A percentile compares a stretch with the other conserved stretches of the same genome.
Evolutionary conservation across 1,140 invertebrate genomes (phyloP).

Genomic region (Steinernema khuongi): DNA sequence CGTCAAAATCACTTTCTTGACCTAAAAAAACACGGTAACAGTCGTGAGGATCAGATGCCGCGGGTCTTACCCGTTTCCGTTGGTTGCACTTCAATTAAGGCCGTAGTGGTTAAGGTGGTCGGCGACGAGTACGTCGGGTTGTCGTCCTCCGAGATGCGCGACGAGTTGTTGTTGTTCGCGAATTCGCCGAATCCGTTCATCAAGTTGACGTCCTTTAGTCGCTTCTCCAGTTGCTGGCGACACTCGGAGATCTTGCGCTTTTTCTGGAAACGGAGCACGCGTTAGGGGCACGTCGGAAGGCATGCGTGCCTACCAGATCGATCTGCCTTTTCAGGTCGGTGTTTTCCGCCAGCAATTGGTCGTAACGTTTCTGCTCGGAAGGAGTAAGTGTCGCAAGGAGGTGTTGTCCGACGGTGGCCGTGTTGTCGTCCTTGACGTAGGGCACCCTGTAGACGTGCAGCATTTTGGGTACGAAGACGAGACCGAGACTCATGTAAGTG

Average conservation of each 20-base stretch:
- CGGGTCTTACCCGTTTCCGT: slow-evolving; percentile 35
- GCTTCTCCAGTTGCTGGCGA: slow-evolving; percentile 37
- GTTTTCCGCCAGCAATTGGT: slow-evolving; percentile 87
- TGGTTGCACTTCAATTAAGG: slow-evolving; percentile 43
- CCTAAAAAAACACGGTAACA: slow-evolving; percentile 32
- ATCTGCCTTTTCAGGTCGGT: slow-evolving; percentile 91
- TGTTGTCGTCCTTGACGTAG: slow-evolving; percentile 12
- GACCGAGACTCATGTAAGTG: slow-evolving; percentile 67
- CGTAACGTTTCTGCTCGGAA: slow-evolving; percentile 80
- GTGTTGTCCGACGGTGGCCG: slow-evolving; percentile 21
- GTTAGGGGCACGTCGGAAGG: background rate
- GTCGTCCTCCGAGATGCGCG: slow-evolving; percentile 22
- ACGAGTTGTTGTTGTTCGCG: background rate
- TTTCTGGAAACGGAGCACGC: slow-evolving; percentile 43
- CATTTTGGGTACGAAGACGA: slow-evolving; percentile 56
- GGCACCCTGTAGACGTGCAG: slow-evolving; percentile 49
- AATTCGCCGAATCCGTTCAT: slow-evolving; percentile 1
- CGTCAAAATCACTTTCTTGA: slow-evolving; percentile 44
- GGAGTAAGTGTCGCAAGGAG: slow-evolving; percentile 56
- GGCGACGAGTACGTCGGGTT: slow-evolving; percentile 35
- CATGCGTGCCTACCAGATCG: slow-evolving; percentile 68
- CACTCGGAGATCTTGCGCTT: slow-evolving; percentile 49
- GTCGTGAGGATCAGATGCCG: background rate
- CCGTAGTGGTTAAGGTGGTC: slow-evolving; percentile 48
- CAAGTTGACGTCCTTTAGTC: slow-evolving; percentile 24